Evolutionary conservation across 92 coral and sea anemone species (phyloP), one percentile per base, ranked within the genome.

Genomic region (Porites cylindrica): DNA sequence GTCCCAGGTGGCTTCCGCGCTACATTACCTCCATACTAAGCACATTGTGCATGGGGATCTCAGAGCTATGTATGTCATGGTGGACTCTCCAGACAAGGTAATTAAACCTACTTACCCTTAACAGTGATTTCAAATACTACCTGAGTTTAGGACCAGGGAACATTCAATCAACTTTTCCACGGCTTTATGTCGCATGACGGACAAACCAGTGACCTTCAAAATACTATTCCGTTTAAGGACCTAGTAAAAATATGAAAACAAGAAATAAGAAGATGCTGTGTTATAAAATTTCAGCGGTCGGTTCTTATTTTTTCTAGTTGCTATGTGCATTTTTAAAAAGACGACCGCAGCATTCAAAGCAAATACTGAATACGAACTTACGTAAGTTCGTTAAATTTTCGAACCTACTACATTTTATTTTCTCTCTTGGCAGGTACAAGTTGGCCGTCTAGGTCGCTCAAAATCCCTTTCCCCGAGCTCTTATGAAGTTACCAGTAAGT

Each of bases 11-110:
- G 80, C 92, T 3, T 50, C 89, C 10, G 92, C 89, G 11, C 73
- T 83, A 54, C 82, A 89, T 7, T 89, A 68, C 63, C 89, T 89
- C 3, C 92, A 89, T 54, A 51, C 58, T 5, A 65, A 83, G 24
- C 88, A 89, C 76, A 89, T 89, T 61, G 92, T 89, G 6, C 92
- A 89, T 75, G 89, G 92, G 1, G 80, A 83, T 17, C 85, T 89
- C 16, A 65, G 85, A 58, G 89, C 92, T 18, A 85, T 61, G 60
- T 76, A 84, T 47, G 76, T 89, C 18, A 80, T 53, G 63, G 85
- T 89, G 0, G 14, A 56, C 18, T 64, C 77, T 9, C 59, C 69
- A 59, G n/a, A 70, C 43, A 54, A 81, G 85, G 85, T 81, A 66
- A 13, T 32, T 19, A 2, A 11, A 3, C 18, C 24, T 16, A 5